phyloP scores from a whole-genome alignment of 1,140 invertebrate genomes.

The Oedothorax gibbosus region DNA sequence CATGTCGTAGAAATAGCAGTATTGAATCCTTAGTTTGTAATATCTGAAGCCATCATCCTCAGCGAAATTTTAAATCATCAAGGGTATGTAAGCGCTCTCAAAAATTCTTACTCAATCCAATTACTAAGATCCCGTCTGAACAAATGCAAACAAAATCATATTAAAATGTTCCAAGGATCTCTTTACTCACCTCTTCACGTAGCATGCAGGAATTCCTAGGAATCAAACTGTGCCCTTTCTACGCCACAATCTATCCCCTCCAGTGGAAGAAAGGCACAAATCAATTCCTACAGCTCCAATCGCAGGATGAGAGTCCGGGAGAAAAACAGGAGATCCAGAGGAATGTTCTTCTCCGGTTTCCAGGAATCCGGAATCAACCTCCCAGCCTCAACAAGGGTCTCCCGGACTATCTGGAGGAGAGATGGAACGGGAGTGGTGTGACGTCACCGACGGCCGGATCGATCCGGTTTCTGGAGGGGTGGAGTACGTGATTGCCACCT shows the following conservation, averaged over 20 bases:
- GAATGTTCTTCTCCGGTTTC: background rate
- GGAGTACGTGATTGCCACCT: slow-evolving; percentile 22
- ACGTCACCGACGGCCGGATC: slow-evolving; percentile 26
- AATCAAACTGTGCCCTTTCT: background rate
- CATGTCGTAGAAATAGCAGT: no score
- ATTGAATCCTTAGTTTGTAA: no score
- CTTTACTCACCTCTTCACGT: background rate
- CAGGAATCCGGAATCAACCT: slow-evolving; percentile 14
- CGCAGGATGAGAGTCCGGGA: background rate
- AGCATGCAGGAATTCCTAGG: background rate
- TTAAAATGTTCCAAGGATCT: background rate
- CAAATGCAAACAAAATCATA: no score
- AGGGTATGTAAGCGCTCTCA: no score
- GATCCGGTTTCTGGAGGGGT: slow-evolving; percentile 10
- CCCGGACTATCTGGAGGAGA: slow-evolving; percentile 4
- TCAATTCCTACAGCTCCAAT: background rate
- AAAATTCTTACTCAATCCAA: no score
- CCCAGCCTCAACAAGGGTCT: slow-evolving; percentile 1
- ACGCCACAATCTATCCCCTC: background rate
- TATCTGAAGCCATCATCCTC: no score
- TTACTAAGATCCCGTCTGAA: no score
- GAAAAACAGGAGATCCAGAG: slow-evolving; percentile 1
- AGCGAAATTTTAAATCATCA: no score
- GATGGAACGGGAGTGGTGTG: background rate
- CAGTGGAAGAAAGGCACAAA: background rate